Evolutionary conservation across 2,113 vertebrate genomes (phyloP), one percentile per base, ranked within the genome.

Genomic region (Python bivittatus): DNA sequence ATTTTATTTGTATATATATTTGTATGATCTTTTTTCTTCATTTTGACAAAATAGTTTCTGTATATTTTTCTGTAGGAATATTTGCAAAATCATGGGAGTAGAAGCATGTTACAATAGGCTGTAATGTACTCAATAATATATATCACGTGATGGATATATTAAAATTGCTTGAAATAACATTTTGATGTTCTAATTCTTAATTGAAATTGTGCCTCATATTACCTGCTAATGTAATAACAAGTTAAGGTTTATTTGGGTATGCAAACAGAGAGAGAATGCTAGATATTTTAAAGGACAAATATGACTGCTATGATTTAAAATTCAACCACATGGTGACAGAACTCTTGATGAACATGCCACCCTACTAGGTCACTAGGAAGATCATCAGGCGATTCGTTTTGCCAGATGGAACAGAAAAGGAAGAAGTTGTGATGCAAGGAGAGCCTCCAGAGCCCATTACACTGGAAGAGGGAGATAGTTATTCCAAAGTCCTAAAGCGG

Each of bases 401-500:
- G 91, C 93, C 98, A 6, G 99, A 99, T 0, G 99, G 99, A 86
- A 96, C 79, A 3, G 98, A 99, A 92, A 97, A 97, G 85, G 98
- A 99, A 96, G 99, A 99, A 61, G 97, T 99, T 93, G 96, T 97
- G 0, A 79, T 98, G 86, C 98, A 99, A 33, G 99, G 99, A 57
- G 88, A 91, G 0, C 97, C 97, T 0, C 99, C 99, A 94, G 96
- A 98, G 5, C 97, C 97, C 0, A 53, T 99, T 90, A 90, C 29
- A n/a, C 94, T 99, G 0, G 96, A 99, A 85, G 98, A 99, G 33
- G 98, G 98, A 86, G 99, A 99, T 22, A 48, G 94, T 17, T 98
- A 98, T 90, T 99, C 99, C 94, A 99, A 98, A 96, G 99, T 99
- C 86, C 90, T 99, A 68, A 99, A 99, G 95, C 98, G 99, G 1